Evolutionary conservation across 2,888 invertebrate genomes (phyloP).

Genomic region (Andrena fulva): DNA sequence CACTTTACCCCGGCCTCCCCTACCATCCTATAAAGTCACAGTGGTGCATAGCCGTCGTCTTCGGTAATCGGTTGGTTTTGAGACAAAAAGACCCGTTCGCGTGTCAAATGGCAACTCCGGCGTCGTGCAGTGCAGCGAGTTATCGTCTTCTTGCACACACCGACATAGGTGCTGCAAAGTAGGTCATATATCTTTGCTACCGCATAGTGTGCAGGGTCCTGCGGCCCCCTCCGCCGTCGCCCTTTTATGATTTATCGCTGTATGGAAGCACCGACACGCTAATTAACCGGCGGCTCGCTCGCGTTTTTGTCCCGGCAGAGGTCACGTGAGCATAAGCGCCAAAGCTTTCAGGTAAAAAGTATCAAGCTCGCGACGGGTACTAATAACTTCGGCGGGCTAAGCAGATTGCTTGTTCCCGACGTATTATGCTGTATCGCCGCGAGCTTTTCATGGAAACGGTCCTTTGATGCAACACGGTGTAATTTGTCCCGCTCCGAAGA

Average conservation of each 20-base stretch:
- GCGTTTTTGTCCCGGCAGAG: slow-evolving; percentile 47
- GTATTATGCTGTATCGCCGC: background rate
- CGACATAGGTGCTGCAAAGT: slow-evolving; percentile 74
- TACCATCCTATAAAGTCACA: background rate
- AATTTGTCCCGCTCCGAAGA: background rate
- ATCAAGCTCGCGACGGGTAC: slow-evolving; percentile 37
- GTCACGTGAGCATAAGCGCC: slow-evolving; percentile 57
- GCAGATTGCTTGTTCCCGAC: background rate
- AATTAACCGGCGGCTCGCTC: slow-evolving; percentile 68
- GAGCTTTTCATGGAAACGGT: background rate
- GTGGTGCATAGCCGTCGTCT: background rate
- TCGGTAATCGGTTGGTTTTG: slow-evolving; percentile 37
- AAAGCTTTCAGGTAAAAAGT: slow-evolving; percentile 47
- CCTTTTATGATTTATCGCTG: slow-evolving; percentile 72
- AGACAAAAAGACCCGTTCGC: slow-evolving; percentile 50
- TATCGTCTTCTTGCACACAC: slow-evolving; percentile 72
- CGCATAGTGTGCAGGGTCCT: slow-evolving; percentile 53
- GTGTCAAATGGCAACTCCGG: slow-evolving; percentile 55
- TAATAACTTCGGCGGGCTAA: slow-evolving; percentile 47
- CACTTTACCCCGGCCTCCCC: too few relatives aligned
- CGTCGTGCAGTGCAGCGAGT: slow-evolving; percentile 58
- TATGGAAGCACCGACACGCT: slow-evolving; percentile 71
- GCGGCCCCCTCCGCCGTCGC: slow-evolving; percentile 21
- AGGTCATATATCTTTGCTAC: slow-evolving; percentile 77
- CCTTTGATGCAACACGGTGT: background rate